Evolutionary conservation across 2,797 vertebrate species (phyloP).

Genomic region (Rallus crepitans): DNA sequence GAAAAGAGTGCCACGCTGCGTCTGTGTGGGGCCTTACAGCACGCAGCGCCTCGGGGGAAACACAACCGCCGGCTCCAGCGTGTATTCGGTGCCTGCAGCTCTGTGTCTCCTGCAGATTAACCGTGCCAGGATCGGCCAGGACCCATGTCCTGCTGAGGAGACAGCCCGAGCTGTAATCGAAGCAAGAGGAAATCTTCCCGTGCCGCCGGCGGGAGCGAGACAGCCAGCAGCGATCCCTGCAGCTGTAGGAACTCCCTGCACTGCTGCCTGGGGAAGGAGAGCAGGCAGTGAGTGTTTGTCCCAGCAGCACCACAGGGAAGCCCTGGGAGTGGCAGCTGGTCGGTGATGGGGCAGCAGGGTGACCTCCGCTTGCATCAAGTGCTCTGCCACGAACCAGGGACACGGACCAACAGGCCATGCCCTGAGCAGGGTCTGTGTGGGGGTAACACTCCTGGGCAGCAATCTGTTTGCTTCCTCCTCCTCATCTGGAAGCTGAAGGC

Average conservation of each 20-base stretch:
- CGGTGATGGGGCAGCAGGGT: background rate
- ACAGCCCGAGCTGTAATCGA: fast-evolving
- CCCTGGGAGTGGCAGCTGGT: background rate
- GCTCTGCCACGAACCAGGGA: fast-evolving
- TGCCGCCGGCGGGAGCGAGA: fast-evolving
- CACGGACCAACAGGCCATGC: background rate
- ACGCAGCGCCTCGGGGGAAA: background rate
- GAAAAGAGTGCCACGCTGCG: constrained; percentile 35
- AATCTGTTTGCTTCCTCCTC: background rate
- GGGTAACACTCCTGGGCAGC: background rate
- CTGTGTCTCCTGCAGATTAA: background rate
- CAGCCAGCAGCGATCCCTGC: background rate
- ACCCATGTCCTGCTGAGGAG: background rate
- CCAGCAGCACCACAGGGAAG: fast-evolving
- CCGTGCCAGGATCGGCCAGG: fast-evolving
- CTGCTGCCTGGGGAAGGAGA: background rate
- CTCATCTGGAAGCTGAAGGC: background rate
- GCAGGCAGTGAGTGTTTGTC: fast-evolving
- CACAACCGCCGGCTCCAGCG: background rate
- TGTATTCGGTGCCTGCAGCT: fast-evolving
- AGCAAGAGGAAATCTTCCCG: background rate
- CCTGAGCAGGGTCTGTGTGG: background rate
- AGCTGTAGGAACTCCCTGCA: background rate
- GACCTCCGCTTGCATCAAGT: background rate
- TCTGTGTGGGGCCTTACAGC: background rate